phyloP scores from a whole-genome alignment of 1,140 invertebrate genomes.

The Drosophila insularis region DNA sequence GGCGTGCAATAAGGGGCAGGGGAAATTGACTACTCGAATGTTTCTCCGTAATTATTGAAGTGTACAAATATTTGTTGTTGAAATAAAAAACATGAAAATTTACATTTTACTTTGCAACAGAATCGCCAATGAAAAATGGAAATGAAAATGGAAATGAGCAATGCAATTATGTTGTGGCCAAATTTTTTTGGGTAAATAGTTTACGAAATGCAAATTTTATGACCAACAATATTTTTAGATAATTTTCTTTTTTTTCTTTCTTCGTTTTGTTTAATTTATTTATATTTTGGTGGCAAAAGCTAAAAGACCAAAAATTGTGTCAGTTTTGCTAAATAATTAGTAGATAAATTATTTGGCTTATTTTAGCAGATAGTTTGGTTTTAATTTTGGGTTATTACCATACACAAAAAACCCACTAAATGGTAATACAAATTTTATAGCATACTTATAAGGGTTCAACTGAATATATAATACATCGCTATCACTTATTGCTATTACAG shows the following conservation, averaged over 20 bases:
- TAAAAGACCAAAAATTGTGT: background rate
- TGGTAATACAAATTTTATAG: background rate
- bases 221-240: background rate
- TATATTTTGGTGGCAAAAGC: background rate
- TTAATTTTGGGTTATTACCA: background rate
- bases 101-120: slow-evolving; percentile 9
- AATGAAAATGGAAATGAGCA: slow-evolving; percentile 6
- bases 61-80: slow-evolving; percentile 7
- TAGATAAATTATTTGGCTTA: background rate
- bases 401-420: background rate
- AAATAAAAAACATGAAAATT: background rate
- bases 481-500: too few species aligned
- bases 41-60: slow-evolving; percentile 7
- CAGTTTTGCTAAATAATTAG: slow-evolving; percentile 1
- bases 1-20: background rate
- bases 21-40: background rate
- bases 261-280: background rate
- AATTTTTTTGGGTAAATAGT: background rate
- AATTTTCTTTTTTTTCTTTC: background rate
- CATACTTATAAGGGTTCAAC: too few species aligned
- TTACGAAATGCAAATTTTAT: slow-evolving; percentile 3
- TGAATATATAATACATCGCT: too few species aligned
- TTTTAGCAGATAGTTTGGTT: background rate
- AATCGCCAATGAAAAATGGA: background rate
- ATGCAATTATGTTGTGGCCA: slow-evolving; percentile 7